phyloP scores from a whole-genome alignment of 2,113 vertebrate genomes.

The Murina feae region DNA sequence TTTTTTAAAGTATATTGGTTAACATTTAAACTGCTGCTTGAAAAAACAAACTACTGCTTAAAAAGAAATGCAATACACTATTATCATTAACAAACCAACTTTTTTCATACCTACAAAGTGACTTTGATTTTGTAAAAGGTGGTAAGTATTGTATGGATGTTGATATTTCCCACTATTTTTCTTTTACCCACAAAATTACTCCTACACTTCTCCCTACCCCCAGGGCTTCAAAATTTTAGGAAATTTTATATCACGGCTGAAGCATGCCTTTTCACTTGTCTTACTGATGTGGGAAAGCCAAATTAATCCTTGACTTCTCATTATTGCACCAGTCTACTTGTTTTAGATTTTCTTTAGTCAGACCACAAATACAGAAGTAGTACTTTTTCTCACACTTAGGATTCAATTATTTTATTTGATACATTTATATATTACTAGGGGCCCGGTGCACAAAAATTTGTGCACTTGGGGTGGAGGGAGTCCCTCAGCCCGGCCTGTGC shows the following conservation, averaged over 20 bases:
- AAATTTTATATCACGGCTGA: background rate
- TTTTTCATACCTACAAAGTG: slow-evolving; percentile 2
- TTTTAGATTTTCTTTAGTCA: background rate
- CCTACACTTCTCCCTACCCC: background rate
- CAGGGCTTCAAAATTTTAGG: background rate
- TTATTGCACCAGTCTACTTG: background rate
- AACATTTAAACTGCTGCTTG: slow-evolving; percentile 30
- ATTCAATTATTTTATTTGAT: background rate
- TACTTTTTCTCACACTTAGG: background rate
- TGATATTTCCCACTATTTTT: background rate
- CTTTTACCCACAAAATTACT: slow-evolving; percentile 28
- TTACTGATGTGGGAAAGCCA: background rate
- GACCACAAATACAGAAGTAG: background rate
- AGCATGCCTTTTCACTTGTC: slow-evolving; percentile 30
- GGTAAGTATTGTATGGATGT: background rate
- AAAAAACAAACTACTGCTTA: slow-evolving; percentile 18
- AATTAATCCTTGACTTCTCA: background rate
- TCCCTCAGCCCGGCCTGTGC: too few species aligned
- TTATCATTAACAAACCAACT: background rate
- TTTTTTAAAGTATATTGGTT: background rate
- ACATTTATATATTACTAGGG: background rate
- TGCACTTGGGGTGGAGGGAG: too few species aligned
- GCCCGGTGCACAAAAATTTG: too few species aligned
- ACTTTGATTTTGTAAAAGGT: slow-evolving; percentile 43
- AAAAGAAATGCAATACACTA: slow-evolving; percentile 27